phyloP scores from a whole-genome alignment of 2,797 vertebrate species.

The Falco concolor region DNA sequence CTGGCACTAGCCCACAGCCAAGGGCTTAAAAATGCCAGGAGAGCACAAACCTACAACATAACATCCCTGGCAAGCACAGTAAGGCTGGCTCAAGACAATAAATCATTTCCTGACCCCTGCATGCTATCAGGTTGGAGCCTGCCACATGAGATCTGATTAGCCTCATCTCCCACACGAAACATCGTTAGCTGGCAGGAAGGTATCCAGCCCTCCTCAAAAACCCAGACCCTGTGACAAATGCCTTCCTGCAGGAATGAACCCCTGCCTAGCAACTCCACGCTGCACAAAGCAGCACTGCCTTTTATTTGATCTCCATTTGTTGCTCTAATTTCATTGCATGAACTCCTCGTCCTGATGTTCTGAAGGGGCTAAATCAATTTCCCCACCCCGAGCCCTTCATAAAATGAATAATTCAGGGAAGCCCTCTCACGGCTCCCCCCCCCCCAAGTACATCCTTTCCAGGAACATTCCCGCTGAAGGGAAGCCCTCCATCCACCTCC shows the following conservation, averaged over 20 bases:
- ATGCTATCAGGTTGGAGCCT: not conserved
- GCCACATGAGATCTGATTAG: not conserved
- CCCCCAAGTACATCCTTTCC: not conserved
- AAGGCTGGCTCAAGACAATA: not conserved
- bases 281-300: not conserved
- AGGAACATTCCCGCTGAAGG: not conserved
- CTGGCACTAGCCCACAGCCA: not conserved
- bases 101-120: not conserved
- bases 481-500: not conserved
- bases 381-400: not conserved
- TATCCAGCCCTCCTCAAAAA: not conserved
- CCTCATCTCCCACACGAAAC: not conserved
- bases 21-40: not conserved
- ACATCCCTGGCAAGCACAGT: accelerated
- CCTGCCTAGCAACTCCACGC: not conserved
- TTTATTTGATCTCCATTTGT: not conserved
- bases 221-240: not conserved
- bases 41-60: accelerated
- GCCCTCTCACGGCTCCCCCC: not conserved
- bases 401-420: not conserved
- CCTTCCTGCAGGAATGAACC: slow-evolving; percentile 3
- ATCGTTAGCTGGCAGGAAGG: not conserved
- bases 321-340: not conserved
- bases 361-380: not conserved
- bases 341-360: not conserved